phyloP scores from a whole-genome alignment of 2,888 invertebrate species.

The Platycnemis pennipes region DNA sequence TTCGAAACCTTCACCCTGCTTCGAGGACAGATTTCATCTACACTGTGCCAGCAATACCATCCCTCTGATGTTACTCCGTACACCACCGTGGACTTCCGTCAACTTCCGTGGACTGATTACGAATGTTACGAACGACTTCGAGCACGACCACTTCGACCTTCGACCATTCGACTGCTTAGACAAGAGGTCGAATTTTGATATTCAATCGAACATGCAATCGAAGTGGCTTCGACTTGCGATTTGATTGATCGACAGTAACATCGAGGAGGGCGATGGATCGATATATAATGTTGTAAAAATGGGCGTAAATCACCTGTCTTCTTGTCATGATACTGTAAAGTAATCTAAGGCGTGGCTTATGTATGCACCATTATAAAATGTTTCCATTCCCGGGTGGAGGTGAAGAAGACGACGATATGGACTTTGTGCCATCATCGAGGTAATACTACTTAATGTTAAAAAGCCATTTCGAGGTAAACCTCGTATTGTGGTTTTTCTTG shows the following conservation, averaged over 20 bases:
- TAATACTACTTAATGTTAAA: constrained; percentile 51
- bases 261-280: constrained; percentile 35
- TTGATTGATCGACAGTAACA: background rate
- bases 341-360: constrained; percentile 58
- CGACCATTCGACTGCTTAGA: too few species aligned
- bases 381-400: constrained; percentile 68
- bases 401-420: constrained; percentile 72
- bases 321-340: background rate
- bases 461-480: background rate
- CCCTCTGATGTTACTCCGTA: too few species aligned
- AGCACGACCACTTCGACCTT: too few species aligned
- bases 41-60: too few species aligned
- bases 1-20: too few species aligned
- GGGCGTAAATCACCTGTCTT: constrained; percentile 55
- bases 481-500: background rate
- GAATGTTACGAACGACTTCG: too few species aligned
- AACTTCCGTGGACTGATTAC: too few species aligned
- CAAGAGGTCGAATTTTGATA: too few species aligned
- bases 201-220: too few species aligned
- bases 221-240: too few species aligned
- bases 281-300: constrained; percentile 51
- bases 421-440: constrained; percentile 71
- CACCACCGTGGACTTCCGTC: too few species aligned
- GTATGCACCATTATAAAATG: constrained; percentile 37
- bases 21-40: too few species aligned